A percentile compares a stretch with the other conserved stretches of the same genome.
Conservation (phyloP, 2,797 vertebrate genomes). For the Pteronotus mesoamericanus region DNA sequence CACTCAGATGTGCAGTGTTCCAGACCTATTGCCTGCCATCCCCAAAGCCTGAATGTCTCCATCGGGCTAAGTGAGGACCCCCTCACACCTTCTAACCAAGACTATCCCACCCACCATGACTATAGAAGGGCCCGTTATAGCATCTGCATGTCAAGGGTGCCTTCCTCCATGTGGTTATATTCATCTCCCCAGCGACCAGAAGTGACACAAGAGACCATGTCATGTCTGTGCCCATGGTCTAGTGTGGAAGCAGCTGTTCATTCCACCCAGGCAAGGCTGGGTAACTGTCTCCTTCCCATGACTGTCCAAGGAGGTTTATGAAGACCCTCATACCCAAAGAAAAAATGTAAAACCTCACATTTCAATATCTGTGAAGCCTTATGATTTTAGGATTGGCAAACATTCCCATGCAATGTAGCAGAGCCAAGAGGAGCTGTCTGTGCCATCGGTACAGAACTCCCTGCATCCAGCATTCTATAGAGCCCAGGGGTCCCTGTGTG, state of each 20-base stretch:
- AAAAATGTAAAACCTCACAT: not conserved
- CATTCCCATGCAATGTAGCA: too few relatives aligned
- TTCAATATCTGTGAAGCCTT: not conserved
- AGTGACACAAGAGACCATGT: too few relatives aligned
- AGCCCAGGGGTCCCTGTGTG: too few relatives aligned
- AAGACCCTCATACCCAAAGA: not conserved
- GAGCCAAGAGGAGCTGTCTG: not conserved
- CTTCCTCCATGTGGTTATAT: not conserved
- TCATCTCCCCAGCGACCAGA: not conserved
- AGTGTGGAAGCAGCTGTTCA: not conserved
- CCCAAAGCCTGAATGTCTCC: not conserved
- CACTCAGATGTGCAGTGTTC: not conserved
- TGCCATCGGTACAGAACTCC: not conserved
- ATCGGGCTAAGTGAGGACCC: not conserved
- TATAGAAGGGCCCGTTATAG: not conserved
- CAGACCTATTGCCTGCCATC: not conserved
- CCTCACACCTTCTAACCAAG: not conserved
- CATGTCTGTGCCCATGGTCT: not conserved
- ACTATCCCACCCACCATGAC: not conserved
- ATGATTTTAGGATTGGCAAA: not conserved
- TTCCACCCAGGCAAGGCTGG: too few relatives aligned
- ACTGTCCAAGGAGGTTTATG: not conserved
- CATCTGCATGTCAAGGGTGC: not conserved
- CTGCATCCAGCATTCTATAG: fast-evolving
- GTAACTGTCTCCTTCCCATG: not conserved